These are phyloP conservation scores for Paracanthobrama guichenoti DNA, from an alignment of 2,113 vertebrate genomes.

Conservation along the genomic window DNA sequence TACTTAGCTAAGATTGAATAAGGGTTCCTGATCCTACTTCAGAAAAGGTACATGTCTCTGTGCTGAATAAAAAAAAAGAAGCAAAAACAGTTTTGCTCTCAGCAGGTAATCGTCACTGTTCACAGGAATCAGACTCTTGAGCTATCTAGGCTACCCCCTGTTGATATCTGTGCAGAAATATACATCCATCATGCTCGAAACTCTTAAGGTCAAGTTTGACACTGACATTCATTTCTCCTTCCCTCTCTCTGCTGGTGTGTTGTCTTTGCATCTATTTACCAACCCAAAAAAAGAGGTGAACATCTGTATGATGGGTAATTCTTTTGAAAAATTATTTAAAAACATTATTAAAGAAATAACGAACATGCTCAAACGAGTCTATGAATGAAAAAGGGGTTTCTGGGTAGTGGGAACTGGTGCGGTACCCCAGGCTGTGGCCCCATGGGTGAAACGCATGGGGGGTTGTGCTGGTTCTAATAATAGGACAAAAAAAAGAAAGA, in stretches of 20 bases:
- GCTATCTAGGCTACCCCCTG: background rate
- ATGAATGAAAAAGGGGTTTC: background rate
- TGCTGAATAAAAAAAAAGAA: background rate
- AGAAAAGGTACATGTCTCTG: background rate
- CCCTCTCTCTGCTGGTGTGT: background rate
- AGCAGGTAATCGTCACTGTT: constrained; percentile 9
- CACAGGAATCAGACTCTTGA: background rate
- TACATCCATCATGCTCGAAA: background rate
- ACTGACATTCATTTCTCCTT: constrained; percentile 10
- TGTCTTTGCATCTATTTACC: background rate
- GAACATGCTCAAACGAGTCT: background rate
- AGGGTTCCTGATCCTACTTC: background rate
- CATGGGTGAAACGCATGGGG: background rate
- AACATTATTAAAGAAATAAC: constrained; percentile 31
- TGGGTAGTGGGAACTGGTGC: constrained; percentile 15
- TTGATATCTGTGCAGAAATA: constrained; percentile 5
- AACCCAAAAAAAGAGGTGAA: background rate
- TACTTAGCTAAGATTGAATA: constrained; percentile 11
- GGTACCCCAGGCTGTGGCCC: constrained; percentile 18
- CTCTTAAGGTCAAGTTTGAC: constrained; percentile 35
- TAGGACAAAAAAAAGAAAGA: constrained; percentile 25
- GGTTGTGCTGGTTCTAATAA: constrained; percentile 30
- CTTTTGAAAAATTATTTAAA: constrained; percentile 26
- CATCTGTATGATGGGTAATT: background rate
- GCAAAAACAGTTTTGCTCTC: background rate